A percentile compares a stretch with the other conserved stretches of the same genome.
Conservation (phyloP, 2,113 vertebrate species). For the Apodemus speciosus region DNA sequence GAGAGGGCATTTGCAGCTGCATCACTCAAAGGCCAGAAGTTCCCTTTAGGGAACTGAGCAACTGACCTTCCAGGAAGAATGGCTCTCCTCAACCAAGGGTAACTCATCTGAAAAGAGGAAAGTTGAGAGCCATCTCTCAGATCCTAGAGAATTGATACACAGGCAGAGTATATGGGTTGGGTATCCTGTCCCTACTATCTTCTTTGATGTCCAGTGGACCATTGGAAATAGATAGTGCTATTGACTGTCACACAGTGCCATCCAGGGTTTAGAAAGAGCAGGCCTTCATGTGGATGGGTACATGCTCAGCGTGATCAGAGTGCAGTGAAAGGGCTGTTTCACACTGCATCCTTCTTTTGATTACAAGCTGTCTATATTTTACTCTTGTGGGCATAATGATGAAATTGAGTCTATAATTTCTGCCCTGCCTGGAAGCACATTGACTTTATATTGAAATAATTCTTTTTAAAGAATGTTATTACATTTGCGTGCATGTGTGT, state of each 20-base stretch:
- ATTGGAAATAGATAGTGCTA: not conserved
- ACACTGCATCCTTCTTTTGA: not conserved
- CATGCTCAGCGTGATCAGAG: not conserved
- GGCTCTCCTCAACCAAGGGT: not conserved
- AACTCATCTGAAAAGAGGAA: not conserved
- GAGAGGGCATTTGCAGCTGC: not conserved
- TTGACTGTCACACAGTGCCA: not conserved
- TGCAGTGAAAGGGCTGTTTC: not conserved
- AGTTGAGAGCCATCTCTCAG: not conserved
- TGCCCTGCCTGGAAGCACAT: not conserved
- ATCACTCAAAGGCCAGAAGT: not conserved
- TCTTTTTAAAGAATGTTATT: not conserved
- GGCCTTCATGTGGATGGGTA: not conserved
- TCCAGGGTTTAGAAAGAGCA: not conserved
- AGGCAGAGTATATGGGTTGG: not conserved
- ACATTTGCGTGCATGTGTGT: not conserved
- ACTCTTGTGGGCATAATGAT: constrained; percentile 18
- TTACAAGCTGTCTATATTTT: constrained; percentile 8
- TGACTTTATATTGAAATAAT: constrained; percentile 20
- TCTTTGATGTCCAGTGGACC: not conserved
- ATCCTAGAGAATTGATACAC: not conserved
- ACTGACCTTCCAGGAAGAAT: not conserved
- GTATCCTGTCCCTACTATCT: too few relatives aligned
- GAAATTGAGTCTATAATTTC: not conserved
- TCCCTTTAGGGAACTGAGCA: not conserved